A percentile compares a stretch with the other conserved stretches of the same genome.
phyloP scores from a whole-genome alignment of 2,888 invertebrate species.

The Eugnorisma glareosa region DNA sequence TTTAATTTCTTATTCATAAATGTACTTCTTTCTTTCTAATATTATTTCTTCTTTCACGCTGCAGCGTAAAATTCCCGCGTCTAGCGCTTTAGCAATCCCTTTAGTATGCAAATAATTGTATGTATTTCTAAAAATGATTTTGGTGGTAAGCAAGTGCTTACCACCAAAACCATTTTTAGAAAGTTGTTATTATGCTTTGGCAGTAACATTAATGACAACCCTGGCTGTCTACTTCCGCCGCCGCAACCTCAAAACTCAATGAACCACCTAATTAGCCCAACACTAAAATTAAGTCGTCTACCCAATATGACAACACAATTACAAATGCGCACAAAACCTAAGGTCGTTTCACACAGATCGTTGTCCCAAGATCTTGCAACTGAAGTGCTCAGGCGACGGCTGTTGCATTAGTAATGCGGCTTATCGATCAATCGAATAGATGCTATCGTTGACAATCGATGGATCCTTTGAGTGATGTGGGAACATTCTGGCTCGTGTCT shows the following conservation, averaged over 20 bases:
- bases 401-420: slow-evolving; percentile 52
- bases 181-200: slow-evolving; percentile 12
- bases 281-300: slow-evolving; percentile 7
- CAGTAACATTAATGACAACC: slow-evolving; percentile 9
- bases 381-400: slow-evolving; percentile 48
- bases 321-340: slow-evolving; percentile 43
- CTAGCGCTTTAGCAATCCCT: neutral
- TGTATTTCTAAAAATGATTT: no score
- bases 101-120: neutral
- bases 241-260: slow-evolving; percentile 45
- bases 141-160: no score
- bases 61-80: neutral
- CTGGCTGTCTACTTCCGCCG: slow-evolving; percentile 13
- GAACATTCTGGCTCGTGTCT: slow-evolving; percentile 29
- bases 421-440: slow-evolving; percentile 57
- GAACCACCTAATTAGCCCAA: slow-evolving; percentile 29
- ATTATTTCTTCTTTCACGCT: neutral
- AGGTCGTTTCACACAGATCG: slow-evolving; percentile 51
- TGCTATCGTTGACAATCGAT: slow-evolving; percentile 51
- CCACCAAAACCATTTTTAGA: slow-evolving; percentile 12
- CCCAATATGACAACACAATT: slow-evolving; percentile 29
- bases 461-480: slow-evolving; percentile 43
- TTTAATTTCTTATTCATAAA: no score
- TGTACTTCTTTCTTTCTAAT: neutral
- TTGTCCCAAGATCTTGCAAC: slow-evolving; percentile 57